Evolutionary conservation across 2,113 vertebrate species (phyloP).

Genomic region (Nibea coibor): DNA sequence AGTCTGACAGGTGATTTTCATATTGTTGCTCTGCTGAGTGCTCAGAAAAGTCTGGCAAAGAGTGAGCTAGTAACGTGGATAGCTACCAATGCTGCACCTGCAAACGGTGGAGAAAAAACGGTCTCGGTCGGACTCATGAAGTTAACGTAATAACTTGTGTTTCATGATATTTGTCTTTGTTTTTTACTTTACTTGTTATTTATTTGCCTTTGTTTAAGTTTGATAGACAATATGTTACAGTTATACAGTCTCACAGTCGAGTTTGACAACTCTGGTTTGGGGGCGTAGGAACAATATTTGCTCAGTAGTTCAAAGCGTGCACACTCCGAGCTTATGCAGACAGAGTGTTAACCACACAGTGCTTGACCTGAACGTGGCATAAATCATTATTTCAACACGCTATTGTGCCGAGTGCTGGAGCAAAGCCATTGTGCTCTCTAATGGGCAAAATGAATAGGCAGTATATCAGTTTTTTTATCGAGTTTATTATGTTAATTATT

Average conservation of each 20-base stretch:
- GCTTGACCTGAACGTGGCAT: slow-evolving; percentile 56
- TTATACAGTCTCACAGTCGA: no score
- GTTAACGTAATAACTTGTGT: no score
- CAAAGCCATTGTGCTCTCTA: slow-evolving; percentile 29
- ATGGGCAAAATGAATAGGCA: neutral
- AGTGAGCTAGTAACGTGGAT: no score
- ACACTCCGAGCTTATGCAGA: neutral
- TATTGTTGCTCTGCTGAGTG: slow-evolving; percentile 7
- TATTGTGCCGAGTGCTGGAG: slow-evolving; percentile 14
- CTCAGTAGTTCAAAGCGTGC: slow-evolving; percentile 38
- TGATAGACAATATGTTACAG: no score
- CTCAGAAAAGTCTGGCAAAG: neutral
- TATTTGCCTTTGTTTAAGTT: no score
- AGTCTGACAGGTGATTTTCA: slow-evolving; percentile 26
- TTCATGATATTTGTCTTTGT: no score
- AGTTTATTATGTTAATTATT: slow-evolving; percentile 15
- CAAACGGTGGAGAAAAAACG: no score
- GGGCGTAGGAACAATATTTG: slow-evolving; percentile 27
- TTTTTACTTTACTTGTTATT: no score
- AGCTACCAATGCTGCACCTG: no score
- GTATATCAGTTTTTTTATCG: neutral
- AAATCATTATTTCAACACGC: slow-evolving; percentile 50
- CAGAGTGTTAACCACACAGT: slow-evolving; percentile 5
- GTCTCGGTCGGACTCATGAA: no score
- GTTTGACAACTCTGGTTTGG: no score